Base-by-base conservation (phyloP, 2,888 invertebrate species). In the Andrena camellia region DNA sequence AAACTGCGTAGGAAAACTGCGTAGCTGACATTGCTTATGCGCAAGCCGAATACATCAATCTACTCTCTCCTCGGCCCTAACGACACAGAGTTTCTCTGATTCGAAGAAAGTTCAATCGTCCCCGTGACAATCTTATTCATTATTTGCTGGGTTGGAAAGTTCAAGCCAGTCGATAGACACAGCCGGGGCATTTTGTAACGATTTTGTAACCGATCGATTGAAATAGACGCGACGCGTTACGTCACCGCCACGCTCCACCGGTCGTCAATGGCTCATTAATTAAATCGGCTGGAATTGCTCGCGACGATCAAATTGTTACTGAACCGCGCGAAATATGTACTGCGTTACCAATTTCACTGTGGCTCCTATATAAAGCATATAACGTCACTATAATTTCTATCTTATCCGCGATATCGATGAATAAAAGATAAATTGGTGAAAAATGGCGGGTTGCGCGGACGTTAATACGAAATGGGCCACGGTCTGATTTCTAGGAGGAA, bases 131-230 rank as follows among this genome's bases (percentile, higher is more conserved):
- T 67, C 31, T 17, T 29, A 48, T 29, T 20, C 20, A 63, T 71
- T 71, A 54, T 57, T 42, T 29, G 6, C 2, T n/a, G 4, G 31
- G 29, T 48, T 63, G 50, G 71, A 83, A 82, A 83, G 76, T 83
- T 79, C 68, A 68, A 71, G 48, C 59, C 54, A 60, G 42, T 54
- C 63, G 68, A 42, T 54, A 60, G 59, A 74, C 64, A 63, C 50
- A 20, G 50, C 60, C 64, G 59, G 33, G 59, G 33, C 42, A 59
- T 76, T 85, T 76, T 74, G 80, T 83, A 78, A 83, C 76, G 70
- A 79, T 84, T 84, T 78, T 70, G 77, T 80, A 80, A 84, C 29
- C 59, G 48, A 50, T 77, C 70, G 79, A 72, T 78, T 59, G 63
- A 66, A 76, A 77, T 75, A 60, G 70, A 62, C 67, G 67, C 60